Conservation (phyloP, 2,113 vertebrate species). For the Hystrix cristata region DNA sequence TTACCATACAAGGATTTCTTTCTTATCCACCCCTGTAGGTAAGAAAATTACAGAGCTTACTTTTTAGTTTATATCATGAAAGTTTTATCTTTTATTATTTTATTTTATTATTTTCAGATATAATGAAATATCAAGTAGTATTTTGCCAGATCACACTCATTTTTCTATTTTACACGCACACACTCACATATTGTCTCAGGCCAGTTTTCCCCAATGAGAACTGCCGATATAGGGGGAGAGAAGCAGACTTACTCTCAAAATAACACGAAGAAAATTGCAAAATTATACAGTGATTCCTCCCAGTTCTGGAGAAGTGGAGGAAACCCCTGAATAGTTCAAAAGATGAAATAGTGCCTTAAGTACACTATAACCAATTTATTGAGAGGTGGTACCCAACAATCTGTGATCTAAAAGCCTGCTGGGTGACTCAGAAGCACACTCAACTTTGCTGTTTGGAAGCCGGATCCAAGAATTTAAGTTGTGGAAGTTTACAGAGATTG, state of each 20-base stretch:
- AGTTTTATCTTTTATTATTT: constrained; percentile 31
- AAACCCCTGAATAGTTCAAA: not conserved
- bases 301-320: not conserved
- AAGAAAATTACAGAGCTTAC: not conserved
- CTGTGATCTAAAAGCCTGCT: not conserved
- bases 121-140: not conserved
- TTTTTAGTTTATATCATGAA: not conserved
- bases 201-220: not conserved
- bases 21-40: not conserved
- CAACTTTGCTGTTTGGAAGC: not conserved
- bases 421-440: not conserved
- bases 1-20: not conserved
- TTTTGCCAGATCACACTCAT: not conserved
- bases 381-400: accelerated
- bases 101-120: not conserved
- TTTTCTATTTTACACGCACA: not conserved
- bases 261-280: not conserved
- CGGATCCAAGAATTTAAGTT: not conserved
- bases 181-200: not conserved
- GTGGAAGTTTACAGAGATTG: not conserved
- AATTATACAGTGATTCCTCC: too few relatives aligned
- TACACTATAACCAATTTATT: not conserved
- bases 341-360: not conserved
- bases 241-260: not conserved
- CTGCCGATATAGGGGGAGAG: not conserved